Evolutionary conservation across 2,113 vertebrate genomes (phyloP), one percentile per base, ranked within the genome.

Genomic region (Synchiropus splendidus): DNA sequence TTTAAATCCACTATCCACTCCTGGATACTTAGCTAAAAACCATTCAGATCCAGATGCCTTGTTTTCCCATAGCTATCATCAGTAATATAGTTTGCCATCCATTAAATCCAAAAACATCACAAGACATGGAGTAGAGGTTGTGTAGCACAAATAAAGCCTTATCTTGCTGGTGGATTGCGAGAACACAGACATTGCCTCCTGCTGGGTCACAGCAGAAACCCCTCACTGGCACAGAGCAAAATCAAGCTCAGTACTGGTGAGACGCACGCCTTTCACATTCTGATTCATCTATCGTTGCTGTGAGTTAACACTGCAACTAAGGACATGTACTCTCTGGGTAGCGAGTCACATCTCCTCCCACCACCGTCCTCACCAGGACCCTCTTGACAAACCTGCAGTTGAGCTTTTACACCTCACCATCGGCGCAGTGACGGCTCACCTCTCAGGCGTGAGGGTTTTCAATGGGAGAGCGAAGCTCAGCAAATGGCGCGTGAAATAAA

Each of bases 401-500:
- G 21, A 27, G 40, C 39, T 45, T 72, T 58, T 31, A 41, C 41
- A 31, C 62, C 16, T 6, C 2, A 40, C 52, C 36, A 57, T 59
- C 38, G 18, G 37, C 15, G 53, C 58, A 17, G 39, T 65, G 61
- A 44, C 51, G 69, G 67, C 58, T 67, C 71, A 67, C 66, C 66
- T 67, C 55, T 50, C 63, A 57, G 45, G 42, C 47, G 18, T 31
- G 1, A 18, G 44, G 10, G 36, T 56, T 53, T 52, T 41, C 53
- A 60, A 64, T 44, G 48, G 42, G 47, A 58, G 65, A 58, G 40
- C 47, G 41, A 66, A 67, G 42, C 66, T 66, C 53, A 57, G 58
- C 77, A 79, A 83, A 82, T 81, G 78, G 71, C 18, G 74, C 67
- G 61, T 83, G 77, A 82, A 84, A 82, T 81, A 79, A 80, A 84